A percentile compares a stretch with the other conserved stretches of the same genome.
Evolutionary conservation across 2,888 invertebrate species (phyloP).

Genomic region (Dastarcus helophoroides): DNA sequence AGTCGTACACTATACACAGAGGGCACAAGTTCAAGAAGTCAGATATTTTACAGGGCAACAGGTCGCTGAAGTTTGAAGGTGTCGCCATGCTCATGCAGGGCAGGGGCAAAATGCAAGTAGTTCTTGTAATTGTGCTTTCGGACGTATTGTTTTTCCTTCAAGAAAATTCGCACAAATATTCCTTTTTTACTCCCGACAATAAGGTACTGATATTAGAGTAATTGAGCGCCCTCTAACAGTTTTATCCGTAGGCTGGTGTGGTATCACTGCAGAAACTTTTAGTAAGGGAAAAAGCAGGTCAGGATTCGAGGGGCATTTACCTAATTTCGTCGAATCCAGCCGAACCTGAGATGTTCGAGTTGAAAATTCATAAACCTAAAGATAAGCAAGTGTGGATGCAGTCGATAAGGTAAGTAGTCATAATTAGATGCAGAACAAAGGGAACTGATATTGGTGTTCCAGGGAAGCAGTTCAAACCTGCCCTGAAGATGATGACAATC

Average conservation of each 20-base stretch:
- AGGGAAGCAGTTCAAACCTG: conserved; percentile 73
- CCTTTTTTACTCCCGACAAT: conserved; percentile 87
- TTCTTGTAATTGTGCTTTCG: conserved; percentile 79
- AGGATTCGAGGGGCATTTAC: conserved; percentile 79
- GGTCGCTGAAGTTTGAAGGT: conserved; percentile 80
- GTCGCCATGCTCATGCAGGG: conserved; percentile 83
- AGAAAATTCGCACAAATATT: conserved; percentile 86
- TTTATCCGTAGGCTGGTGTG: conserved; percentile 64
- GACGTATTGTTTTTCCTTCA: conserved; percentile 86
- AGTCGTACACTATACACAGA: conserved; percentile 75
- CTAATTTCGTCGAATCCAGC: conserved; percentile 84
- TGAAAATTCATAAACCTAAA: conserved; percentile 77
- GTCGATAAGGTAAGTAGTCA: conserved; percentile 52
- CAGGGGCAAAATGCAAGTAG: conserved; percentile 78
- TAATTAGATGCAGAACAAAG: neutral
- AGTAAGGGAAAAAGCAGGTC: conserved; percentile 88
- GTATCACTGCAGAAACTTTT: conserved; percentile 84
- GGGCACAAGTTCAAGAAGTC: conserved; percentile 89
- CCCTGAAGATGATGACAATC: conserved; percentile 70
- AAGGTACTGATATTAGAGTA: too few species aligned
- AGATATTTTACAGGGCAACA: conserved; percentile 72
- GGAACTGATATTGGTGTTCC: too few species aligned
- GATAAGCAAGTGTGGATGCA: conserved; percentile 87
- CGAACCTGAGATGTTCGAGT: conserved; percentile 93
- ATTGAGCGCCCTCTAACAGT: neutral